phyloP scores from a whole-genome alignment of 1,140 invertebrate genomes.

The Lordiphosa stackelbergi region DNA sequence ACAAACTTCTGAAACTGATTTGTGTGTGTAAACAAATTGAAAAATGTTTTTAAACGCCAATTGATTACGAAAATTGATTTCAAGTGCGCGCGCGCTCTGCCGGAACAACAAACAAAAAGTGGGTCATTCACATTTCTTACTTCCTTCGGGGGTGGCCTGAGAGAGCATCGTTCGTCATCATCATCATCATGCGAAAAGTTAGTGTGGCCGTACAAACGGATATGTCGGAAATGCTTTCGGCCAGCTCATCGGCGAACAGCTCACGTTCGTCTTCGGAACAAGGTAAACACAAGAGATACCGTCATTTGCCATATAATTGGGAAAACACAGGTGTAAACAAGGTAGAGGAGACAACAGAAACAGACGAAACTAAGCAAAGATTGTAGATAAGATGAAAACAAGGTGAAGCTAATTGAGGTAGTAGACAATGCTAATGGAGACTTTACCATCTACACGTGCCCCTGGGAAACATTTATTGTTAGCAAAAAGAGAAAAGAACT shows the following conservation, averaged over 20 bases:
- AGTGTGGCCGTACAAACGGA: slow-evolving; percentile 74
- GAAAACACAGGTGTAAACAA: slow-evolving; percentile 63
- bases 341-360: slow-evolving; percentile 9
- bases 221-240: slow-evolving; percentile 65
- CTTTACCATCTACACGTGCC: too few relatives aligned
- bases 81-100: slow-evolving; percentile 30
- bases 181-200: slow-evolving; percentile 52
- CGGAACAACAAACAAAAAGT: slow-evolving; percentile 33
- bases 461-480: too few relatives aligned
- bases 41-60: slow-evolving; percentile 60
- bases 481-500: not conserved
- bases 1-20: not conserved
- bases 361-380: slow-evolving; percentile 19
- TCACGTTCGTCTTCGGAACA: slow-evolving; percentile 70
- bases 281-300: slow-evolving; percentile 55
- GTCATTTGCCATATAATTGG: slow-evolving; percentile 40
- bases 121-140: slow-evolving; percentile 34
- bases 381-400: slow-evolving; percentile 12
- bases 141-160: not conserved
- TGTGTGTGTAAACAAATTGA: slow-evolving; percentile 35
- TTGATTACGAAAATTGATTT: slow-evolving; percentile 66
- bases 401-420: not conserved
- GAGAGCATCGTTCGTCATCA: not conserved
- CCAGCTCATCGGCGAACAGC: slow-evolving; percentile 57
- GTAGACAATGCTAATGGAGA: not conserved